Conservation (phyloP, 2,888 invertebrate species). For the Temnothorax ravouxi region DNA sequence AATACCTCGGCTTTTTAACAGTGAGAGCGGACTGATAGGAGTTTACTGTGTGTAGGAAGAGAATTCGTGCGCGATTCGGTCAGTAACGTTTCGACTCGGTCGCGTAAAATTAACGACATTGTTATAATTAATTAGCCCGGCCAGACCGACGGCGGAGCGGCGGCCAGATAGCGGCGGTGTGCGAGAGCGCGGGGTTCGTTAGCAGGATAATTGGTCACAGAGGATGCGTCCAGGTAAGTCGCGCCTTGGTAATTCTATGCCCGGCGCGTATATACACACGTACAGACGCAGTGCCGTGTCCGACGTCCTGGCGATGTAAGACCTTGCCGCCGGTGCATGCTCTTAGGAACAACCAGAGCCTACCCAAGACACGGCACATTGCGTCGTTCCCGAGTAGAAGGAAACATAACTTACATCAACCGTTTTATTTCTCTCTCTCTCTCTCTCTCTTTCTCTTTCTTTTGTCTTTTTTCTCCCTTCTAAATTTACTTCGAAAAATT, state of each 20-base stretch:
- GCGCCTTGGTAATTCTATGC: slow-evolving; percentile 84
- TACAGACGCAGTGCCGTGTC: slow-evolving; percentile 25
- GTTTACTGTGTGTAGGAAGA: slow-evolving; percentile 42
- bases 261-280: slow-evolving; percentile 70
- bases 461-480: neutral
- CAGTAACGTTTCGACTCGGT: slow-evolving; percentile 85
- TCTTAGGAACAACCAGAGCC: slow-evolving; percentile 43
- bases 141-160: slow-evolving; percentile 48
- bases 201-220: slow-evolving; percentile 86
- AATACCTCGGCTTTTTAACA: slow-evolving; percentile 5
- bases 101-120: slow-evolving; percentile 86
- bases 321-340: slow-evolving; percentile 52
- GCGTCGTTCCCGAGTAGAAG: slow-evolving; percentile 31
- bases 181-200: slow-evolving; percentile 82
- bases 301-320: slow-evolving; percentile 52
- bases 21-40: slow-evolving; percentile 35
- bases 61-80: slow-evolving; percentile 80
- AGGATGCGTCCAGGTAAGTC: slow-evolving; percentile 85
- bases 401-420: slow-evolving; percentile 22
- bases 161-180: slow-evolving; percentile 50
- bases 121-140: slow-evolving; percentile 85
- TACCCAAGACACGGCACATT: slow-evolving; percentile 27
- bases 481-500: neutral
- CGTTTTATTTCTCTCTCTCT: neutral
- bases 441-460: neutral